Conservation (phyloP, 2,888 invertebrate genomes). For the Eueremaeus valkanovi region DNA sequence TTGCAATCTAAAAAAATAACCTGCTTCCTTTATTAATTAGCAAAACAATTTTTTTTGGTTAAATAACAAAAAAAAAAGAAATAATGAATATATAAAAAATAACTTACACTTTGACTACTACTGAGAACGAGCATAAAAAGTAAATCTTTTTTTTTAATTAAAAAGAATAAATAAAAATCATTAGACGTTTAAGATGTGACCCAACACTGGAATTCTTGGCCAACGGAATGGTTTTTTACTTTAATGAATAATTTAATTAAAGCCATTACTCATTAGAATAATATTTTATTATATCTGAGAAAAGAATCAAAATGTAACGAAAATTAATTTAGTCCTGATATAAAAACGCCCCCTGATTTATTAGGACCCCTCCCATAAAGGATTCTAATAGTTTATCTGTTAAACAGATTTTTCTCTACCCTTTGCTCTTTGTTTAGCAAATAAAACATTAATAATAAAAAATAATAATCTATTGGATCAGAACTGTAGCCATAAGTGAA, state of each 20-base stretch:
- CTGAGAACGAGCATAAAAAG: not conserved
- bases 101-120: not conserved
- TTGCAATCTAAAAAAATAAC: too few relatives aligned
- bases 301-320: not conserved
- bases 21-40: not conserved
- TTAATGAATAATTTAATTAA: conserved; percentile 16
- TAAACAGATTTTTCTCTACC: not conserved
- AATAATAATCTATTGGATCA: not conserved
- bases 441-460: too few relatives aligned
- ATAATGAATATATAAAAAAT: not conserved
- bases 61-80: too few relatives aligned
- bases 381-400: not conserved
- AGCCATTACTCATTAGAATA: not conserved
- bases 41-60: not conserved
- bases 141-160: not conserved
- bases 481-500: not conserved
- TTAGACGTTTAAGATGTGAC: not conserved
- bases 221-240: not conserved
- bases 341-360: not conserved
- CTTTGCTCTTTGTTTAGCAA: too few relatives aligned
- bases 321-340: not conserved
- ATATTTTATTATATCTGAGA: not conserved
- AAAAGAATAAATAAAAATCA: not conserved
- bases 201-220: not conserved
- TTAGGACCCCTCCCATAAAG: not conserved